Conservation (phyloP, 1,140 invertebrate genomes). For the Drosophila kurseongensis region DNA sequence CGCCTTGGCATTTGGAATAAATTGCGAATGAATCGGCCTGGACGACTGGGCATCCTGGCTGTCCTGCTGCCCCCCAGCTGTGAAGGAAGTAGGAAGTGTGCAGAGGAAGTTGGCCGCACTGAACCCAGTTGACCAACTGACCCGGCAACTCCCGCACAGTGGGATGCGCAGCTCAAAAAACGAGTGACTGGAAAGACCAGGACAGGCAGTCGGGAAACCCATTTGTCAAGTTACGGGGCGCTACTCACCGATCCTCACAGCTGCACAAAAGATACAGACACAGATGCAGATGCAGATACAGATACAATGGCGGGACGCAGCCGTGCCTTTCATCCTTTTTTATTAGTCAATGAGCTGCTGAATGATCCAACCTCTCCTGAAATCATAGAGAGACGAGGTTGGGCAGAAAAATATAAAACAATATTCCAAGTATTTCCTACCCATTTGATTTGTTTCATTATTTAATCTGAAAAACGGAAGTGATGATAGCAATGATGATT, state of each 20-base stretch:
- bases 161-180: slow-evolving; percentile 44
- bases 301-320: slow-evolving; percentile 8
- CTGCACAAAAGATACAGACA: slow-evolving; percentile 14
- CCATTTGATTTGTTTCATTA: too few species aligned
- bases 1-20: slow-evolving; percentile 74
- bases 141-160: slow-evolving; percentile 44
- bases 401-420: slow-evolving; percentile 46
- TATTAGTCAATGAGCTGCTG: slow-evolving; percentile 65
- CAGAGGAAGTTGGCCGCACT: slow-evolving; percentile 54
- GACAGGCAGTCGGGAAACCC: slow-evolving; percentile 45
- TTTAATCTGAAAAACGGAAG: too few species aligned
- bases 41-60: slow-evolving; percentile 5
- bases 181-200: slow-evolving; percentile 1
- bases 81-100: slow-evolving; percentile 74
- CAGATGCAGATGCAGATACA: slow-evolving; percentile 2
- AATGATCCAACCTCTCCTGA: slow-evolving; percentile 66
- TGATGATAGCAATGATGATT: too few species aligned
- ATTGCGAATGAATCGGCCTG: slow-evolving; percentile 72
- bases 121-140: slow-evolving; percentile 31
- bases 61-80: slow-evolving; percentile 40
- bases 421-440: slow-evolving; percentile 10
- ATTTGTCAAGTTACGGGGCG: slow-evolving; percentile 73
- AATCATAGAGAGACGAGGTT: slow-evolving; percentile 4
- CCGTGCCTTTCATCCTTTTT: slow-evolving; percentile 46
- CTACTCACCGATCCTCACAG: slow-evolving; percentile 57